phyloP scores from a whole-genome alignment of 1,140 invertebrate genomes.

The Papilio glaucus region DNA sequence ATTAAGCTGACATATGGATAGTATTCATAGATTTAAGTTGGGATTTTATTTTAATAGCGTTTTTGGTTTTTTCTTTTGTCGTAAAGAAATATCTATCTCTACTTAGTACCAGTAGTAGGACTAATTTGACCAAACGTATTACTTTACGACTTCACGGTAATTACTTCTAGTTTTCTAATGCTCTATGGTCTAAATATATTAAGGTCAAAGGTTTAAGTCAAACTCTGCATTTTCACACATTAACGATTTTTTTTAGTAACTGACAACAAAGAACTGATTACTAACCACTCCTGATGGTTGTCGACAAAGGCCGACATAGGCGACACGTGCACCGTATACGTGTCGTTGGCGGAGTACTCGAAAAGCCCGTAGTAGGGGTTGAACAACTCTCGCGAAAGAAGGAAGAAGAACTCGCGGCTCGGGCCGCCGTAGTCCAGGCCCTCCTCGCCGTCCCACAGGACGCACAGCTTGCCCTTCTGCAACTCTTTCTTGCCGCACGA shows the following conservation, averaged over 20 bases:
- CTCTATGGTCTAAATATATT: too few relatives aligned
- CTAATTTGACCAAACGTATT: too few relatives aligned
- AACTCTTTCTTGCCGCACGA: constrained; percentile 97
- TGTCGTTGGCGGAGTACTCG: constrained; percentile 98
- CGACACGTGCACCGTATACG: constrained; percentile 98
- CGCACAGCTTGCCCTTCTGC: constrained; percentile 96
- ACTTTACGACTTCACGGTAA: too few relatives aligned
- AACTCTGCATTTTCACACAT: too few relatives aligned
- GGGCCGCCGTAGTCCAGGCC: constrained; percentile 98
- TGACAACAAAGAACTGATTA: constrained; percentile 28
- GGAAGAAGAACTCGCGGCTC: constrained; percentile 98
- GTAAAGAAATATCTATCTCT: too few relatives aligned
- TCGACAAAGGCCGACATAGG: constrained; percentile 99
- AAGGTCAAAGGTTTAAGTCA: too few relatives aligned
- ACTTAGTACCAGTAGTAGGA: too few relatives aligned
- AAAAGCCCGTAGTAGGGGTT: constrained; percentile 99
- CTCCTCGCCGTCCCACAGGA: constrained; percentile 98
- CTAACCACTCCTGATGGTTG: constrained; percentile 97
- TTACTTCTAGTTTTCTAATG: too few relatives aligned
- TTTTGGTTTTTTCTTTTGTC: neutral
- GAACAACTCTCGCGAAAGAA: constrained; percentile 97
- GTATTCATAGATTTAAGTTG: neutral
- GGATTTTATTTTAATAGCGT: neutral
- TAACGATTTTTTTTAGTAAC: neutral
- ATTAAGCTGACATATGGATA: neutral